Conservation (phyloP, 2,888 invertebrate species). For the Coenonympha arcania region DNA sequence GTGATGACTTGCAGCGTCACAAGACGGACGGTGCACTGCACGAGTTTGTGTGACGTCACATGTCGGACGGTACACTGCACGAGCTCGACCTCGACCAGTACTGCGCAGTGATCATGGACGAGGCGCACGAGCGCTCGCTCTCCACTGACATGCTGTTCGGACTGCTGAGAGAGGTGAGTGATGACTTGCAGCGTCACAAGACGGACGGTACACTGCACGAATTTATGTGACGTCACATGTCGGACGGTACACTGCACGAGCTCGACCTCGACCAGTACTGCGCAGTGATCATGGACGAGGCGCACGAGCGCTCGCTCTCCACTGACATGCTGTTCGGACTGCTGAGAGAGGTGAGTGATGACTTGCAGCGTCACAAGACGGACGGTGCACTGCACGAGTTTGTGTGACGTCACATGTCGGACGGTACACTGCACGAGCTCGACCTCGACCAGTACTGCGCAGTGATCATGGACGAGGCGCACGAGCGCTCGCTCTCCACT, state of each 20-base stretch:
- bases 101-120: constrained; percentile 97
- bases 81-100: constrained; percentile 98
- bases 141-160: constrained; percentile 99
- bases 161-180: constrained; percentile 88
- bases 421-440: constrained; percentile 95
- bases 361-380: not conserved
- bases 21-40: too few relatives aligned
- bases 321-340: constrained; percentile 99
- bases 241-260: constrained; percentile 97
- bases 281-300: constrained; percentile 98
- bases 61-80: constrained; percentile 99
- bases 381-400: too few relatives aligned
- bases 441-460: constrained; percentile 98
- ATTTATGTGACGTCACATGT: constrained; percentile 85
- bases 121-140: constrained; percentile 99
- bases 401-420: constrained; percentile 84
- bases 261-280: constrained; percentile 98
- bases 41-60: constrained; percentile 77
- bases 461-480: constrained; percentile 99
- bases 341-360: constrained; percentile 85
- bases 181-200: not conserved
- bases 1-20: constrained; percentile 38
- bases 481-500: constrained; percentile 97
- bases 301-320: constrained; percentile 97
- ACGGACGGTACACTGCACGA: too few relatives aligned